A percentile compares a stretch with the other conserved stretches of the same genome.
phyloP scores from a whole-genome alignment of 30 jellyfish, hydroid and myxozoan species.

The Rhopilema esculentum region DNA sequence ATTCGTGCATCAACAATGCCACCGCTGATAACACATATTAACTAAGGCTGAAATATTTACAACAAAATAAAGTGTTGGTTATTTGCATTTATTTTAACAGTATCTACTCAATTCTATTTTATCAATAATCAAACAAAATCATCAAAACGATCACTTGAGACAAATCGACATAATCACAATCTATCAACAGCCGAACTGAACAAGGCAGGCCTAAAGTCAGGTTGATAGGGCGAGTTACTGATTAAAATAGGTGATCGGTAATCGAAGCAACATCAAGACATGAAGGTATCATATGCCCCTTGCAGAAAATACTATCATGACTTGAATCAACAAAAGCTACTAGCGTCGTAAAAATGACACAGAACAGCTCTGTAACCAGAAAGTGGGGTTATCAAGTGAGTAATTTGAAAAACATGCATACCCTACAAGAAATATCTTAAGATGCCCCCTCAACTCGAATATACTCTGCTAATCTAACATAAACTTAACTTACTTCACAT shows the following conservation, averaged over 20 bases:
- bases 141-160: not conserved
- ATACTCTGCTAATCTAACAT: too few relatives aligned
- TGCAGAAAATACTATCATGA: too few relatives aligned
- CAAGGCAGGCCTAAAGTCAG: not conserved
- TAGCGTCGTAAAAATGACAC: too few relatives aligned
- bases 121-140: not conserved
- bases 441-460: too few relatives aligned
- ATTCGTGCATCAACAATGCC: not conserved
- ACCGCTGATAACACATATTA: not conserved
- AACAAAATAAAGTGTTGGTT: slow-evolving; percentile 23
- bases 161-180: not conserved
- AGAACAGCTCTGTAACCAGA: too few relatives aligned
- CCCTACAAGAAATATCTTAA: too few relatives aligned
- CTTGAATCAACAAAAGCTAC: too few relatives aligned
- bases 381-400: too few relatives aligned
- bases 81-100: not conserved
- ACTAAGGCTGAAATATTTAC: slow-evolving; percentile 13
- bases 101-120: not conserved
- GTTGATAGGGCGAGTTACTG: not conserved
- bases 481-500: too few relatives aligned
- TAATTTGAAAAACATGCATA: too few relatives aligned
- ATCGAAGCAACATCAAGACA: not conserved
- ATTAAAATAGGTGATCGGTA: not conserved
- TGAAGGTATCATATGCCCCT: too few relatives aligned
- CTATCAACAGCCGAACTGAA: not conserved